Evolutionary conservation across 2,113 vertebrate species (phyloP), one percentile per base, ranked within the genome.

Genomic region (Chaetodon auriga): DNA sequence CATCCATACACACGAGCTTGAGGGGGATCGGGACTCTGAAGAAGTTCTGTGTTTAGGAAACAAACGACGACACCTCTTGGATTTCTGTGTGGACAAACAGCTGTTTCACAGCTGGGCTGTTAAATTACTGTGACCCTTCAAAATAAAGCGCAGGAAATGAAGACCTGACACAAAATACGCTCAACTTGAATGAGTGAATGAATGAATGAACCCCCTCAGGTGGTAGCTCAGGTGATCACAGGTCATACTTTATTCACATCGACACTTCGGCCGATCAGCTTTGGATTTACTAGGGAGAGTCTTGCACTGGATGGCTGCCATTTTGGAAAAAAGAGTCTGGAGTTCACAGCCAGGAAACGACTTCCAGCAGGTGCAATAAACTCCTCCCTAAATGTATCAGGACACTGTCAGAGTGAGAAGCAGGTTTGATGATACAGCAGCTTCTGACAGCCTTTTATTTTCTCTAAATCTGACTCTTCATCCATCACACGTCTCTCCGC

Each of bases 1-100:
- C 60, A n/a, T 57, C 79, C 83, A 91, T 92, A 86, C 89, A 89
- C 48, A 78, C 15, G 6, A n/a, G 36, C 51, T 63, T 19, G 43
- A 30, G 30, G 30, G 30, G 30, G 30, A 30, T 30, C 30, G 3
- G 30, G 30, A 30, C 30, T 30, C 30, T 30, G 30, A 30, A 30
- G 30, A 30, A 30, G 30, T 2, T 30, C 30, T 30, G 30, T 30
- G 30, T 30, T 30, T 30, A 30, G 21, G 45, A 81, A 58, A 75
- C 54, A 38, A 1, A 61, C 8, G 7, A 60, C 19, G 2, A 41
- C 15, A 54, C 3, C 18, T 53, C 35, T 55, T 11, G 19, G 61
- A 81, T 86, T 62, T 38, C 75, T 45, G 70, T 48, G 57, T 15
- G 35, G 12, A 60, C 78, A 82, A 82, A 80, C 65, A 82, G 79